Percentiles rank a stretch among this genome's conserved stretches.
These are phyloP conservation scores for rabbit (Oryctolagus cuniculus) DNA, from an alignment of 2,113 vertebrate species.

Conservation along the genomic window DNA sequence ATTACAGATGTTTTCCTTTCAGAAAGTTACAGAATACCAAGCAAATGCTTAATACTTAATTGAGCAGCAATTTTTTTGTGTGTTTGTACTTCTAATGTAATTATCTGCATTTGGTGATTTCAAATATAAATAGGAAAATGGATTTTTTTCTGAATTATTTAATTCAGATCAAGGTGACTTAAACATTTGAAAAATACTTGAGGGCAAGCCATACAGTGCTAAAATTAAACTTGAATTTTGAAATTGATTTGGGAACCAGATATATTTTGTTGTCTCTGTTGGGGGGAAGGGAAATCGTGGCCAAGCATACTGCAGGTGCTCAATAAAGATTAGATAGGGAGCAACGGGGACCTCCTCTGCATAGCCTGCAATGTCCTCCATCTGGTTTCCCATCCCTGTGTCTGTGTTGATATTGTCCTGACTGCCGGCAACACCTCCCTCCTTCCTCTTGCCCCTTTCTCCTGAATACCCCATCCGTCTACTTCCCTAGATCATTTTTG, in stretches of 20 bases:
- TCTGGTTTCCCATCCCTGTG: neutral
- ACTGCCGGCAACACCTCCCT: neutral
- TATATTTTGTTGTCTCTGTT: neutral
- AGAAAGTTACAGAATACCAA: constrained; percentile 56
- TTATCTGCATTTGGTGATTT: constrained; percentile 41
- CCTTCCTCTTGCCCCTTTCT: neutral
- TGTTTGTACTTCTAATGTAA: constrained; percentile 49
- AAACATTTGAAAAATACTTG: neutral
- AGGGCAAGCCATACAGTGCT: neutral
- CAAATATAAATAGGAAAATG: neutral
- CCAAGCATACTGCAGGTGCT: neutral
- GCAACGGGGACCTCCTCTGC: neutral
- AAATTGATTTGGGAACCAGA: neutral
- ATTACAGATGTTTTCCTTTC: constrained; percentile 67
- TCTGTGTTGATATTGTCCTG: neutral
- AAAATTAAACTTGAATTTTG: constrained; percentile 12
- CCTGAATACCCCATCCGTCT: neutral
- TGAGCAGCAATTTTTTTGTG: constrained; percentile 35
- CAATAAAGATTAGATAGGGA: rapidly evolving
- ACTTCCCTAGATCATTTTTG: neutral
- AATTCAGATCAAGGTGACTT: constrained; percentile 61
- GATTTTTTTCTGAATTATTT: constrained; percentile 26
- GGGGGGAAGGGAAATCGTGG: neutral
- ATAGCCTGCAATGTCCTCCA: rapidly evolving
- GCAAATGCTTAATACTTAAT: constrained; percentile 43